Evolutionary conservation across 1,140 invertebrate genomes (phyloP).

Genomic region (Ceratina japonica): DNA sequence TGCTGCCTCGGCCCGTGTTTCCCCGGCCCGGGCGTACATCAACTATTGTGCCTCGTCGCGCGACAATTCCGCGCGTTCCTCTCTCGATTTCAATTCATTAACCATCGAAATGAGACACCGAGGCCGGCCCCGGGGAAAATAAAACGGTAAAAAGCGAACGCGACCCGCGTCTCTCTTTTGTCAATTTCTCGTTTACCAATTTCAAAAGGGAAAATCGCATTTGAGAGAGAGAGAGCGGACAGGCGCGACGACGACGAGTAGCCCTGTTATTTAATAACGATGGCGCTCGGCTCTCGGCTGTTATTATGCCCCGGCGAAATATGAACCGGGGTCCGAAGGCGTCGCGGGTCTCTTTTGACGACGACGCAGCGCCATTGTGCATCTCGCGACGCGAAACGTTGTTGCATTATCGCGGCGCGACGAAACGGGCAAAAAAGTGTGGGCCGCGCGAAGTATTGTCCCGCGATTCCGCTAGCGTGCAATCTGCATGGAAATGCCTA

Average conservation of each 20-base stretch:
- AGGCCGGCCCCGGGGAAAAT: too few species aligned
- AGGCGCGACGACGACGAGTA: background rate
- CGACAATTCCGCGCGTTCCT: background rate
- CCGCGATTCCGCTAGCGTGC: background rate
- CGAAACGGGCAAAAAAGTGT: background rate
- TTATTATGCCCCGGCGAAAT: constrained; percentile 13
- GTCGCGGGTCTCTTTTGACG: background rate
- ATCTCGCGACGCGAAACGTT: constrained; percentile 4
- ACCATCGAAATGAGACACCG: background rate
- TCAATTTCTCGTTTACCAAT: too few species aligned
- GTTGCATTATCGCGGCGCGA: constrained; percentile 10
- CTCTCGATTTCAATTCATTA: constrained; percentile 21
- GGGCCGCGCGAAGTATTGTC: background rate
- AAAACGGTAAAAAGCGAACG: too few species aligned
- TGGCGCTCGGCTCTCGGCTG: too few species aligned
- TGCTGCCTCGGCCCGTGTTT: background rate
- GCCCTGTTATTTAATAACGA: constrained; percentile 2
- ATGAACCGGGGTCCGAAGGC: background rate
- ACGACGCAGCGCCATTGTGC: constrained; percentile 13
- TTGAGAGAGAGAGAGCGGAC: too few species aligned
- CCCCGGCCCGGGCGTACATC: background rate
- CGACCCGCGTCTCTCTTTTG: too few species aligned
- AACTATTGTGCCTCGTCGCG: background rate
- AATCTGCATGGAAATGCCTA: background rate
- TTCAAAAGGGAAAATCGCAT: too few species aligned